Conservation (phyloP, 2,888 invertebrate genomes). For the Idaea biselata region DNA sequence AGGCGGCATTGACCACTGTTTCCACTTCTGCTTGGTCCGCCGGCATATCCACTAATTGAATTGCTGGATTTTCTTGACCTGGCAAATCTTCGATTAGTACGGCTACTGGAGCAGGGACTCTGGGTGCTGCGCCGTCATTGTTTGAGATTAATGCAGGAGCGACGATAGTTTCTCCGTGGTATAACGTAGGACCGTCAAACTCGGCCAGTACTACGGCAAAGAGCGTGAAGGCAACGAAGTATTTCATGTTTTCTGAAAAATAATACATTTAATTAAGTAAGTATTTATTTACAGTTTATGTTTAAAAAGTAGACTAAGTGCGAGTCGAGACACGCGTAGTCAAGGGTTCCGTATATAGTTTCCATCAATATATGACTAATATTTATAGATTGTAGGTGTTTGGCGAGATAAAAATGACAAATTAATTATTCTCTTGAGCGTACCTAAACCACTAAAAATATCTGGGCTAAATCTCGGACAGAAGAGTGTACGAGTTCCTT, state of each 20-base stretch:
- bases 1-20: not conserved
- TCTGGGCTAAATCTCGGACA: too few relatives aligned
- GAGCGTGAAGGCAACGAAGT: not conserved
- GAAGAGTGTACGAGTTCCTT: too few relatives aligned
- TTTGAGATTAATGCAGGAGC: not conserved
- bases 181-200: not conserved
- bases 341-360: too few relatives aligned
- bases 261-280: not conserved
- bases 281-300: too few relatives aligned
- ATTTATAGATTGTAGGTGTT: too few relatives aligned
- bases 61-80: not conserved
- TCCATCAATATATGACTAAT: too few relatives aligned
- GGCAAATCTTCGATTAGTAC: not conserved
- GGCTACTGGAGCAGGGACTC: not conserved
- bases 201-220: not conserved
- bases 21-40: not conserved
- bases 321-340: too few relatives aligned
- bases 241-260: not conserved
- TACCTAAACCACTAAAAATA: too few relatives aligned
- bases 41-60: not conserved
- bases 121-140: not conserved
- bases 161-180: not conserved
- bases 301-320: too few relatives aligned
- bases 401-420: too few relatives aligned
- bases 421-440: too few relatives aligned